Evolutionary conservation across 2,888 invertebrate species (phyloP).

Genomic region (Dynastes grantii): DNA sequence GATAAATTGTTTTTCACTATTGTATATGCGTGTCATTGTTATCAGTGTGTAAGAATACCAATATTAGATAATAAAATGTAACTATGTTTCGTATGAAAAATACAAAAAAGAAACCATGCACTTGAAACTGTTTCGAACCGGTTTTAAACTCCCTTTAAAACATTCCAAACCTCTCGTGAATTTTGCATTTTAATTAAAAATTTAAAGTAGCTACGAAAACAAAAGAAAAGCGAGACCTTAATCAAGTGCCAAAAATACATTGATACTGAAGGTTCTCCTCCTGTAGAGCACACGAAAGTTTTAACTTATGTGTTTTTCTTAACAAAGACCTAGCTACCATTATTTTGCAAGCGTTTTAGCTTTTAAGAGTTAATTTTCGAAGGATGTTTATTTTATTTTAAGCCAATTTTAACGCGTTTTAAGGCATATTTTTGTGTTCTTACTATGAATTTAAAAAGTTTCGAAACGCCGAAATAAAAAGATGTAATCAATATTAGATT

Average conservation of each 20-base stretch:
- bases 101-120: too few species aligned
- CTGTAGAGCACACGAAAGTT: conserved; percentile 17
- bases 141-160: too few species aligned
- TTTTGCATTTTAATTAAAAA: conserved; percentile 52
- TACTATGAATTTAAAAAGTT: background rate
- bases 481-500: too few species aligned
- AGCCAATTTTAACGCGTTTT: conserved; percentile 25
- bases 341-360: background rate
- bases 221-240: conserved; percentile 47
- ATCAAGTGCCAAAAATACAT: conserved; percentile 49
- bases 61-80: too few species aligned
- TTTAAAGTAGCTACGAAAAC: conserved; percentile 41
- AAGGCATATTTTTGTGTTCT: background rate
- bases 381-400: conserved; percentile 20
- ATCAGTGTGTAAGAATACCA: too few species aligned
- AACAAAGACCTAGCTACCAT: background rate
- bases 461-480: too few species aligned
- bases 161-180: background rate
- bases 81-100: too few species aligned
- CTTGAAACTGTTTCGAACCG: too few species aligned
- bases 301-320: conserved; percentile 47
- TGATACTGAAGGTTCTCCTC: conserved; percentile 36
- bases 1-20: too few species aligned
- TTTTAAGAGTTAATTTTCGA: background rate
- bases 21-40: too few species aligned